Evolutionary conservation across 2,888 invertebrate genomes (phyloP).

Genomic region (Alloscopus bannaensis): DNA sequence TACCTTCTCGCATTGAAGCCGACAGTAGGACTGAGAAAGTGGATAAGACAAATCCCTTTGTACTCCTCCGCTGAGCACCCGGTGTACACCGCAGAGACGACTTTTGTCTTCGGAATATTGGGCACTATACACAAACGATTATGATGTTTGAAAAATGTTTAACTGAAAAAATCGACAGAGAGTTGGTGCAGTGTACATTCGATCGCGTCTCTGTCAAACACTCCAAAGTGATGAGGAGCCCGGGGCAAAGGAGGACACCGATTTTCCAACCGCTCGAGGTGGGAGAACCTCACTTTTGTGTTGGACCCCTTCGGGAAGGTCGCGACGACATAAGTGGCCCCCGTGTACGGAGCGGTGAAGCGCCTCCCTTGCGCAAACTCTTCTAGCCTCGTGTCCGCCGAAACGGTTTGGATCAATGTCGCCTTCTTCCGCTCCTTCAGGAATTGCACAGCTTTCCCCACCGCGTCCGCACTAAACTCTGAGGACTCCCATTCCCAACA

Average conservation of each 20-base stretch:
- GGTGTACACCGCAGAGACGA: background rate
- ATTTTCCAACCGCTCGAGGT: too few relatives aligned
- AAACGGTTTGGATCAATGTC: slow-evolving; percentile 28
- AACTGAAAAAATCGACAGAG: background rate
- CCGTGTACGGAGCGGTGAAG: background rate
- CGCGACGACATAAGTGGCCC: background rate
- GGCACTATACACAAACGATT: background rate
- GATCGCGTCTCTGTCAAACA: too few relatives aligned
- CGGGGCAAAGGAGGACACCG: background rate
- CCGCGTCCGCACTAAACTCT: background rate
- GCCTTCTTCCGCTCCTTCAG: background rate
- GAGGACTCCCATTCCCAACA: slow-evolving; percentile 14
- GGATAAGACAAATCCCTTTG: background rate
- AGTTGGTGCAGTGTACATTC: background rate
- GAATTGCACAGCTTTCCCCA: background rate
- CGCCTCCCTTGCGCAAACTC: background rate
- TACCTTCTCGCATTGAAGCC: slow-evolving; percentile 4
- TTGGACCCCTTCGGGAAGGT: background rate
- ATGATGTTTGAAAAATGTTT: background rate
- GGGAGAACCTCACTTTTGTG: background rate
- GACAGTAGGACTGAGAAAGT: background rate
- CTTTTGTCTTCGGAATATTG: background rate
- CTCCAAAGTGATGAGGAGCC: background rate
- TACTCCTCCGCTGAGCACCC: background rate
- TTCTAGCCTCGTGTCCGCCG: background rate